Conservation (phyloP, 2,113 vertebrate species). For the Perca flavescens region DNA sequence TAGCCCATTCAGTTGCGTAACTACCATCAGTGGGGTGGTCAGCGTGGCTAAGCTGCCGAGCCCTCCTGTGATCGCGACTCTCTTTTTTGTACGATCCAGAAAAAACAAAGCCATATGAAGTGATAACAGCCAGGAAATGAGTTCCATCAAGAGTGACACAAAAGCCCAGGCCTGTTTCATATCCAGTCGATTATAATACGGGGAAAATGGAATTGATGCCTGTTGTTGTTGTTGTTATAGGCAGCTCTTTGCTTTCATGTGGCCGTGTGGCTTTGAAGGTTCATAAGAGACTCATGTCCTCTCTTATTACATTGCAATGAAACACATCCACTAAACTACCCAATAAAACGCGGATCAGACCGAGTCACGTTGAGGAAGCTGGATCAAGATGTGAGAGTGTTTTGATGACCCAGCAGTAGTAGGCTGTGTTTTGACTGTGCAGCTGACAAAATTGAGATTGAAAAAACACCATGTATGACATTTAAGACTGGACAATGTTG, state of each 20-base stretch:
- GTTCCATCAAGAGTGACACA: constrained; percentile 52
- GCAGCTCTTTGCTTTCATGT: constrained; percentile 65
- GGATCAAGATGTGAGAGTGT: constrained; percentile 54
- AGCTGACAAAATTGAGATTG: background rate
- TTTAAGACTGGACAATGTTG: constrained; percentile 5
- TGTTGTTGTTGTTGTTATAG: constrained; percentile 51
- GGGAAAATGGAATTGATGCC: constrained; percentile 56
- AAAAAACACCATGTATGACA: background rate
- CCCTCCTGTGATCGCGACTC: constrained; percentile 55
- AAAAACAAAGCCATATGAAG: constrained; percentile 69
- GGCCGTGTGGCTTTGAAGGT: constrained; percentile 64
- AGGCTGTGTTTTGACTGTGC: constrained; percentile 14
- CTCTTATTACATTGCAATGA: constrained; percentile 66
- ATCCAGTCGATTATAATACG: constrained; percentile 54
- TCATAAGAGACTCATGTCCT: constrained; percentile 66
- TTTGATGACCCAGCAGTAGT: constrained; percentile 37
- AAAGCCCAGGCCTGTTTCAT: constrained; percentile 59
- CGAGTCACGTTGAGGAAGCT: constrained; percentile 52
- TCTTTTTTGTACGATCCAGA: constrained; percentile 54
- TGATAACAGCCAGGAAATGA: constrained; percentile 76
- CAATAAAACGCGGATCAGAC: constrained; percentile 64
- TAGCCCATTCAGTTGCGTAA: constrained; percentile 66
- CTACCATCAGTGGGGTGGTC: constrained; percentile 58
- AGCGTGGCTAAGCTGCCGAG: constrained; percentile 55
- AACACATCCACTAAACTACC: constrained; percentile 61